Conservation (phyloP, 2,888 invertebrate species). For the Rhorus exstirpatorius region DNA sequence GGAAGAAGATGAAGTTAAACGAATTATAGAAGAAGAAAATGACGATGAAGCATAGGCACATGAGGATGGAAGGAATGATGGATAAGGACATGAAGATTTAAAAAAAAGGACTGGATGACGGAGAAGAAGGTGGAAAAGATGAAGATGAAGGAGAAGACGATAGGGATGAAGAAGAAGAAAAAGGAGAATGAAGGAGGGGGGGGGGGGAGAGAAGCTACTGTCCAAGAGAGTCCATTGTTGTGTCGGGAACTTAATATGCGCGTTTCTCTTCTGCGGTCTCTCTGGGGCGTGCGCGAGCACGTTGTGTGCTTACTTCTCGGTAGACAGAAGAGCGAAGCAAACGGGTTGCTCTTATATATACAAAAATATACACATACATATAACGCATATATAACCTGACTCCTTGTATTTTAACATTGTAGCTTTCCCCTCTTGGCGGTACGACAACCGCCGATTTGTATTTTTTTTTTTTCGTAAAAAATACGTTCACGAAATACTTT, state of each 20-base stretch:
- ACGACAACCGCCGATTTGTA: neutral
- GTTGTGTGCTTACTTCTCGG: constrained; percentile 52
- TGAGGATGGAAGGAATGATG: neutral
- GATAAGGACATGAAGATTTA: neutral
- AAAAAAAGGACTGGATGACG: constrained; percentile 13
- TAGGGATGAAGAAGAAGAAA: constrained; percentile 13
- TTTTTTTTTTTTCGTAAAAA: constrained; percentile 3
- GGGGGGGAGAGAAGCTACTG: constrained; percentile 71
- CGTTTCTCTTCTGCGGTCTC: constrained; percentile 68
- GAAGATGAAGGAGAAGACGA: constrained; percentile 48
- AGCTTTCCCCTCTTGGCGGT: constrained; percentile 46
- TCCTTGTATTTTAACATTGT: constrained; percentile 63
- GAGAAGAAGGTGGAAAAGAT: neutral
- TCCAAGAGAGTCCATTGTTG: constrained; percentile 78
- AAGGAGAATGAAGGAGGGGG: constrained; percentile 11
- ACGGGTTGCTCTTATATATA: constrained; percentile 56
- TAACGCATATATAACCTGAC: constrained; percentile 2
- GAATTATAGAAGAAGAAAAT: no score
- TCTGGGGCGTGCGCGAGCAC: constrained; percentile 49
- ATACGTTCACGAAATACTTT: neutral
- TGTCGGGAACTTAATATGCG: constrained; percentile 73
- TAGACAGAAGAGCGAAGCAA: constrained; percentile 51
- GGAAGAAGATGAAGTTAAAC: neutral
- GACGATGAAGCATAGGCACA: neutral
- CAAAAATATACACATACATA: neutral